Base-by-base conservation (phyloP, 2,888 invertebrate genomes). In the Aphelenchoides bicaudatus region DNA sequence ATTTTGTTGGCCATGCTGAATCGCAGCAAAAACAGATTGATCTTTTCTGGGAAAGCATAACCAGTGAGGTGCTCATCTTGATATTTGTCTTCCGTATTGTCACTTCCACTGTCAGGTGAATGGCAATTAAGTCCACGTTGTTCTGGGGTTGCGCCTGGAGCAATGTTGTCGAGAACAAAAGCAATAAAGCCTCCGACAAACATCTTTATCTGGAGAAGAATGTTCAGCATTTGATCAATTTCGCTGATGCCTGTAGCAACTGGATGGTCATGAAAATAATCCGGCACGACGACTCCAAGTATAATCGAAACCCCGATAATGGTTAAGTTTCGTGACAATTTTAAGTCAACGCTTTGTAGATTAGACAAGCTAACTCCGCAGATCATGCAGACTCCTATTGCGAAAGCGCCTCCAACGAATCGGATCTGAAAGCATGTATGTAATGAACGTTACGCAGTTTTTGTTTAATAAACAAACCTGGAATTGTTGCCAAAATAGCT, bases 101-200 rank as follows among this genome's bases (percentile, higher is more conserved):
- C 34, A 16, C 34, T 16, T 13, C 16, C 16, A 34, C 16, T 34
- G 34, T 34, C 34, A 34, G 16, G 13, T 13, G 34, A 34, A 16
- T 34, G 34, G 13, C 16, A 13, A 16, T 34, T 34, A n/a, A 73
- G 64, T 2, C 73, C 73, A 6, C 73, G 61, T 54, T 73, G 68
- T 6, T 59, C 59, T 2, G 58, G 54, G 3, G 70, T 68, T 2
- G 72, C 73, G 3, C 62, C 64, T 38, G 66, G 58, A 1, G 67
- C 70, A n/a, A 67, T 70, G 31, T 82, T 82, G 63, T 82, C 82
- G 37, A 82, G 68, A 29, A 82, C 58, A 57, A 81, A 81, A 0
- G 81, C 82, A 5, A 79, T 43, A 0, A 80, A 46, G 1, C 82
- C 82, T 3, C 81, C 82, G 4, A 82, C 79, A 62, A 82, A 62